Conservation (phyloP, 2,888 invertebrate genomes). For the Drosophila stalkeri region DNA sequence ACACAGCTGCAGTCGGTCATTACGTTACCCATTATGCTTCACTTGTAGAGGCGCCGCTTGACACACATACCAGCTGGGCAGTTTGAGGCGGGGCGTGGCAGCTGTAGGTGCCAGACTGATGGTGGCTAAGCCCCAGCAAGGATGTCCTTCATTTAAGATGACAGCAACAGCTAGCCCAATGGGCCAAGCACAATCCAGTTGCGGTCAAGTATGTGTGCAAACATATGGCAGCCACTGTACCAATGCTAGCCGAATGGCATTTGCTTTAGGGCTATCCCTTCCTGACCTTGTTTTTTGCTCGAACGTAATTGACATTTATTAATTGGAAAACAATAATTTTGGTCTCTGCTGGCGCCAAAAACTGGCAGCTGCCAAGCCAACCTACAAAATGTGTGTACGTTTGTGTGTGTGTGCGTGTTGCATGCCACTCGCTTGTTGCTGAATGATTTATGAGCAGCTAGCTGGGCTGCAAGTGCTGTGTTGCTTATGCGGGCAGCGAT, state of each 20-base stretch:
- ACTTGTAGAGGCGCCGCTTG: slow-evolving; percentile 68
- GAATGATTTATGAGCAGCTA: slow-evolving; percentile 50
- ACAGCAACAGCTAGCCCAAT: slow-evolving; percentile 50
- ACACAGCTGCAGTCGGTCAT: slow-evolving; percentile 52
- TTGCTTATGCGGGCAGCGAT: slow-evolving; percentile 67
- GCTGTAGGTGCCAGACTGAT: slow-evolving; percentile 26
- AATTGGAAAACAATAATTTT: slow-evolving; percentile 80
- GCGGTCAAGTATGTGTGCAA: slow-evolving; percentile 70
- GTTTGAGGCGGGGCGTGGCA: background rate
- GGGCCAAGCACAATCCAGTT: slow-evolving; percentile 41
- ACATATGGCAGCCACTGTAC: slow-evolving; percentile 63
- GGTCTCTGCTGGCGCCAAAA: slow-evolving; percentile 37
- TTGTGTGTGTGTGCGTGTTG: slow-evolving; percentile 5
- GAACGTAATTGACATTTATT: slow-evolving; percentile 78
- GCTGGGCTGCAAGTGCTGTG: slow-evolving; percentile 50
- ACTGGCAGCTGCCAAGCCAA: slow-evolving; percentile 55
- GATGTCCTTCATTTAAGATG: slow-evolving; percentile 79
- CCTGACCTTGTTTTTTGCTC: slow-evolving; percentile 60
- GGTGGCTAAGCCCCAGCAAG: slow-evolving; percentile 59
- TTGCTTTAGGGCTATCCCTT: slow-evolving; percentile 11
- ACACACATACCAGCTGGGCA: slow-evolving; percentile 46
- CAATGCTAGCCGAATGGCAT: slow-evolving; percentile 4
- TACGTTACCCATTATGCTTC: slow-evolving; percentile 72
- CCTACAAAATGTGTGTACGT: slow-evolving; percentile 4
- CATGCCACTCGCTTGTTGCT: slow-evolving; percentile 41